These are phyloP conservation scores for Lacerta bilineata DNA, from an alignment of 2,797 vertebrate genomes.

Conservation along the genomic window DNA sequence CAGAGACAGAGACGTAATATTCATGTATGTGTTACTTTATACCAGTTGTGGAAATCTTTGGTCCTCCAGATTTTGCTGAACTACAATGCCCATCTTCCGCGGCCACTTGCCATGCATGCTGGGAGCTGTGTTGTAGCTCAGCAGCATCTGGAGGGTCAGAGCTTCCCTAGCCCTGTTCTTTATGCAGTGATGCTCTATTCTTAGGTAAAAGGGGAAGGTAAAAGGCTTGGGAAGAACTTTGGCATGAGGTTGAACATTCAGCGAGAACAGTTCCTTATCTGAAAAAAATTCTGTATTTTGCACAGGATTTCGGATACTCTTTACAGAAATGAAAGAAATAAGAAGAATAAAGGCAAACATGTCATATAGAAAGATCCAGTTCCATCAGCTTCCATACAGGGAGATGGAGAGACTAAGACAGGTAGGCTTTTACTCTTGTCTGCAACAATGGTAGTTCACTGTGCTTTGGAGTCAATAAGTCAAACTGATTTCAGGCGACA, in stretches of 20 bases:
- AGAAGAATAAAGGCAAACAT: constrained; percentile 82
- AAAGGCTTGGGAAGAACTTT: not conserved
- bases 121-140: no score
- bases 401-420: constrained; percentile 94
- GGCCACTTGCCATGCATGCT: no score
- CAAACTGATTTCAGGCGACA: not conserved
- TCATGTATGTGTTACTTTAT: no score
- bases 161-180: not conserved
- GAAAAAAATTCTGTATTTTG: not conserved
- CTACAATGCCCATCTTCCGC: no score
- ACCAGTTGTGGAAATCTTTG: no score
- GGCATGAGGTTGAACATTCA: not conserved
- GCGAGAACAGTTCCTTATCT: not conserved
- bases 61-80: no score
- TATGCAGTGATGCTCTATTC: no score
- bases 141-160: no score
- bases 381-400: constrained; percentile 88
- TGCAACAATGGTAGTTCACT: not conserved
- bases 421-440: constrained; percentile 72
- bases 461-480: not conserved
- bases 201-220: constrained; percentile 12
- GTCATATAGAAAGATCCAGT: constrained; percentile 70
- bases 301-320: constrained; percentile 85
- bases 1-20: no score
- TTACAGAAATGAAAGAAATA: constrained; percentile 85